Evolutionary conservation across 1,140 invertebrate genomes (phyloP), one percentile per base, ranked within the genome.

Genomic region (Spodoptera litura): DNA sequence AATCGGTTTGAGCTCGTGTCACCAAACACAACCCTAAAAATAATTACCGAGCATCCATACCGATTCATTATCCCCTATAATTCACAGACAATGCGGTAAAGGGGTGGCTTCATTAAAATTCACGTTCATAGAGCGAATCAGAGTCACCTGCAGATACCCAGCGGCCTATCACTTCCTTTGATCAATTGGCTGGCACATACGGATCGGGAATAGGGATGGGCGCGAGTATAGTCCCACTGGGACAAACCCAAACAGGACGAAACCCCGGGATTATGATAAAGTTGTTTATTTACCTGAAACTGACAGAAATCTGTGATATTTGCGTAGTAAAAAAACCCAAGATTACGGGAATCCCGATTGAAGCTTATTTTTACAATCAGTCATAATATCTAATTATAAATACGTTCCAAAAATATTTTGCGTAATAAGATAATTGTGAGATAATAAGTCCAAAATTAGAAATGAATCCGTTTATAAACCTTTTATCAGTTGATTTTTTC

Each of bases 121-220:
- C 56, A 59, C 72, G 72, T 59, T 49, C 73, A 51, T 62, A 62
- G 59, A 64, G 59, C 59, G 73, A 58, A 75, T 75, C 73, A 75
- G n/a, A 51, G 73, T 75, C 73, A 62, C 38, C 73, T 75, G 73
- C 59, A 75, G 73, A 62, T 52, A 52, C 59, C 73, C 73, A 62
- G 73, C 15, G 73, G 73, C 73, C 56, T 58, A 75, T 75, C 73
- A 75, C 59, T 53, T 75, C 73, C 73, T 75, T 75, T 75, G 73
- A 75, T 75, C 73, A 75, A 75, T 75, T 75, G 73, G 73, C 44
- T 75, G 49, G 73, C 73, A 62, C 59, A 75, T 53, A 75, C 59
- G 58, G 73, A 62, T 31, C 25, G 64, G 44, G 58, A 15, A n/a
- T 64, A 75, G 59, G 27, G 73, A 64, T 75, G 73, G 12, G 49